Evolutionary conservation across 1,140 invertebrate species (phyloP).

Genomic region (Drosophila repleta): DNA sequence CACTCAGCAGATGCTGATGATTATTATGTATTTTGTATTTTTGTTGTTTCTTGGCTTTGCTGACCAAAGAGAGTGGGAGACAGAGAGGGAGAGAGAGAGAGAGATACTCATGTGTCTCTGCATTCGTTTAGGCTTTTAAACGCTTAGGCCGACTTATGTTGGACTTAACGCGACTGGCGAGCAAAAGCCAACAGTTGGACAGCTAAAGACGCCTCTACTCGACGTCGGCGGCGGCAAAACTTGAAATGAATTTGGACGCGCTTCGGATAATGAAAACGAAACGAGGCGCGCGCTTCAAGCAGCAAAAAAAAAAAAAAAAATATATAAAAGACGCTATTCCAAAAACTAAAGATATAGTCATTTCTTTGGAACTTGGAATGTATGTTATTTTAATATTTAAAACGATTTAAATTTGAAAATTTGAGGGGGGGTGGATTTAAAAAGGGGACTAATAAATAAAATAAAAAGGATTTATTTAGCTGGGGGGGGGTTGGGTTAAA

Average conservation of each 20-base stretch:
- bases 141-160: constrained; percentile 80
- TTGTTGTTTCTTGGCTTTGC: constrained; percentile 48
- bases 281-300: constrained; percentile 70
- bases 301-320: constrained; percentile 28
- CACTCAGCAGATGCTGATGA: constrained; percentile 56
- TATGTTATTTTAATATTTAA: too few relatives aligned
- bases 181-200: constrained; percentile 72
- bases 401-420: too few relatives aligned
- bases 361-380: too few relatives aligned
- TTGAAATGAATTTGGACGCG: constrained; percentile 77
- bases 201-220: constrained; percentile 68
- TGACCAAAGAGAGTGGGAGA: constrained; percentile 35
- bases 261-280: constrained; percentile 81
- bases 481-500: too few relatives aligned
- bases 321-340: too few relatives aligned
- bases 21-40: constrained; percentile 76
- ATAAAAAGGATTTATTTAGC: too few relatives aligned
- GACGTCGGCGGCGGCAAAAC: constrained; percentile 67
- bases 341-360: too few relatives aligned
- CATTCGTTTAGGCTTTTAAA: constrained; percentile 82
- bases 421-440: too few relatives aligned
- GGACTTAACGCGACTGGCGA: constrained; percentile 73
- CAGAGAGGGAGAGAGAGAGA: constrained; percentile 7
- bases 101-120: constrained; percentile 47
- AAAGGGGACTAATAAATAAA: too few relatives aligned